Base-by-base conservation (phyloP, 2,113 vertebrate genomes). In the Glareola pratincola region DNA sequence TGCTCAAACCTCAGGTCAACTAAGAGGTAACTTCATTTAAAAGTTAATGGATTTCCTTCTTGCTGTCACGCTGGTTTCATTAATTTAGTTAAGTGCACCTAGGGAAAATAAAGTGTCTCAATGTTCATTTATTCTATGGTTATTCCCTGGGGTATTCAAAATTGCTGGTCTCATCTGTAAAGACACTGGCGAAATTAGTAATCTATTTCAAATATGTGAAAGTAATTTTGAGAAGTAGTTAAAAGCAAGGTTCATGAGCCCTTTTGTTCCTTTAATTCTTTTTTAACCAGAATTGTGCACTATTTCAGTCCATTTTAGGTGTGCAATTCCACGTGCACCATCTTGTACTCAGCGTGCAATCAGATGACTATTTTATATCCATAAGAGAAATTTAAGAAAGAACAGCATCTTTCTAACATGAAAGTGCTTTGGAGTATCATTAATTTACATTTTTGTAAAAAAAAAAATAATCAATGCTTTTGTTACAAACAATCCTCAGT, bases 21-120 rank as follows among this genome's bases (percentile, higher is more conserved):
- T n/a, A 93, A 91, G 64, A 86, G 18, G 12, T 78, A 96, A 96
- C 75, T 95, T 97, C 59, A 94, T 95, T 96, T 96, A 95, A 90
- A 91, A 96, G 59, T 79, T 96, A 97, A 96, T 87, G n/a, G 72
- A 90, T 96, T 97, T 96, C 72, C 83, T 96, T 92, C 84, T 87
- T 71, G 36, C 80, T 96, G 73, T 96, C 91, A 92, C 73, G 90
- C 53, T 93, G 47, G 60, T 95, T 98, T 97, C 86, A 96, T 96
- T 98, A 97, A 97, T 96, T 98, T 95, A 96, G 84, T 94, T 90
- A 97, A 95, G 80, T 63, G 81, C 22, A 94, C 26, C 41, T 39
- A 96, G 48, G 66, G 82, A 96, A 95, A 97, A 97, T 36, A 37
- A 80, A 96, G 73, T 60, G 23, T 77, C 50, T 92, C 30, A n/a